A percentile compares a stretch with the other conserved stretches of the same genome.
These are phyloP conservation scores for Terrapene triunguis DNA, from an alignment of 2,113 vertebrate genomes.

Conservation along the genomic window DNA sequence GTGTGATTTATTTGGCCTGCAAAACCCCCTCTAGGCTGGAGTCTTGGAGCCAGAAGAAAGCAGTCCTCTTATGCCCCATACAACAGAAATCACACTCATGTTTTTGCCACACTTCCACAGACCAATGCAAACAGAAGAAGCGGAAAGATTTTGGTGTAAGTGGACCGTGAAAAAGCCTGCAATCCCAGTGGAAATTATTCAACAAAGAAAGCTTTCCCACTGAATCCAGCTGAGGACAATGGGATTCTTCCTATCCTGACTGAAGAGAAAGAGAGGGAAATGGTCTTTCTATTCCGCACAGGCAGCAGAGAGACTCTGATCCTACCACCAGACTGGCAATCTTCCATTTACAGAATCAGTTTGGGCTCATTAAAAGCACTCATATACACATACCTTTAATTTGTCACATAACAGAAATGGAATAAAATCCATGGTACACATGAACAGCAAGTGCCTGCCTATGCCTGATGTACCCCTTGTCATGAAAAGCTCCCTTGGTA, in stretches of 20 bases:
- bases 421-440: accelerated
- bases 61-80: accelerated
- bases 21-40: too few relatives aligned
- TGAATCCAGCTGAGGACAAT: neutral
- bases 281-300: neutral
- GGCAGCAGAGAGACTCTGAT: neutral
- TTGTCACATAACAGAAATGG: neutral
- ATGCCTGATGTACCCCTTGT: neutral
- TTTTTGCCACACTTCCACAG: neutral
- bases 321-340: neutral
- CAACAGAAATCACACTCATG: neutral
- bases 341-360: neutral
- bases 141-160: neutral
- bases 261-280: constrained; percentile 27
- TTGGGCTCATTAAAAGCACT: accelerated
- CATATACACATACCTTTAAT: neutral
- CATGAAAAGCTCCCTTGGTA: neutral
- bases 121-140: neutral
- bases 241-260: neutral
- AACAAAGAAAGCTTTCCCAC: neutral
- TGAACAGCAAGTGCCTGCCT: neutral
- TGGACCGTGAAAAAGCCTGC: neutral
- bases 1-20: neutral
- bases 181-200: constrained; percentile 7
- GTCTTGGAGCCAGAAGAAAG: neutral